A percentile compares a stretch with the other conserved stretches of the same genome.
Evolutionary conservation across 2,113 vertebrate species (phyloP).

Genomic region (Saccopteryx leptura): DNA sequence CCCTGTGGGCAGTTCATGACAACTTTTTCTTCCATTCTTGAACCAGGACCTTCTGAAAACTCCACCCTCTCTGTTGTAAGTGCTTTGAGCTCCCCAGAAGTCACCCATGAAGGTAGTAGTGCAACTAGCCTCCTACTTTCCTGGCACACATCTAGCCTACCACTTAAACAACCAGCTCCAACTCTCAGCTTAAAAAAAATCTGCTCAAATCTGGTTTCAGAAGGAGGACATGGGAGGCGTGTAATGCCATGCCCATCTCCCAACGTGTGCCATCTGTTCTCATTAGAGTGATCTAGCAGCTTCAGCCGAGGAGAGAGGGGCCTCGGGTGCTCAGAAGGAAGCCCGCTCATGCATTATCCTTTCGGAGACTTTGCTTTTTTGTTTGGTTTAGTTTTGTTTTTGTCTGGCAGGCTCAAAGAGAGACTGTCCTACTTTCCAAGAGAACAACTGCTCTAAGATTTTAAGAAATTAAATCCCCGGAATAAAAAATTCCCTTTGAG

Average conservation of each 20-base stretch:
- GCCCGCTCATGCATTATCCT: neutral
- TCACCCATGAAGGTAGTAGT: neutral
- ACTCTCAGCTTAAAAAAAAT: slow-evolving; percentile 32
- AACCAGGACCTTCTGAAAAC: neutral
- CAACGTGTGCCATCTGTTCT: slow-evolving; percentile 62
- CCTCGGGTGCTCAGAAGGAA: slow-evolving; percentile 26
- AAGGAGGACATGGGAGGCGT: neutral
- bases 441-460: slow-evolving; percentile 54
- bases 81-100: neutral
- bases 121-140: slow-evolving; percentile 21
- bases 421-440: slow-evolving; percentile 76
- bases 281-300: slow-evolving; percentile 50
- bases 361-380: slow-evolving; percentile 10
- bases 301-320: neutral
- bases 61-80: neutral
- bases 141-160: slow-evolving; percentile 10
- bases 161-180: neutral
- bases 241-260: neutral
- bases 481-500: slow-evolving; percentile 27
- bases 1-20: neutral
- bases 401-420: slow-evolving; percentile 70
- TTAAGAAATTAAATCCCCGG: slow-evolving; percentile 79
- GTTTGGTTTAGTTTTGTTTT: slow-evolving; percentile 73
- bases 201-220: slow-evolving; percentile 50
- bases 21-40: neutral